Conservation (phyloP, 2,113 vertebrate genomes). For the Colinus virginianus region DNA sequence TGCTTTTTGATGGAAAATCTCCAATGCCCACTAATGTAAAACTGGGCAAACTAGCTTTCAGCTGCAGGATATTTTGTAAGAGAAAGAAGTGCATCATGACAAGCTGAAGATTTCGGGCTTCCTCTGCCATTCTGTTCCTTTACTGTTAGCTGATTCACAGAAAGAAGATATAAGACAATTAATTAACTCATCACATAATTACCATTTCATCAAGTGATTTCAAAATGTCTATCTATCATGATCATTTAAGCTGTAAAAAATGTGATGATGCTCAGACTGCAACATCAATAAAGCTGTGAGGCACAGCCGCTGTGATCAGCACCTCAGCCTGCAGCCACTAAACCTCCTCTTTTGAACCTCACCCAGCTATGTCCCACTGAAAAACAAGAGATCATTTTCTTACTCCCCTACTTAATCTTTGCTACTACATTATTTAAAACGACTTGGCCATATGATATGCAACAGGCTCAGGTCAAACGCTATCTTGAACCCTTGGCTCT, state of each 20-base stretch:
- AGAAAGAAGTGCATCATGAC: neutral
- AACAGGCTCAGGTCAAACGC: neutral
- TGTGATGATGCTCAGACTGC: neutral
- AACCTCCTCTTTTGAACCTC: neutral
- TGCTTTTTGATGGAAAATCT: neutral
- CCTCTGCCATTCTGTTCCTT: neutral
- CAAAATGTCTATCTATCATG: neutral
- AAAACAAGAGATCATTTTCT: neutral
- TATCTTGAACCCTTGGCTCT: neutral
- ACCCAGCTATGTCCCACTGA: fast-evolving
- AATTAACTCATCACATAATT: neutral
- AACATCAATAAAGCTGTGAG: neutral
- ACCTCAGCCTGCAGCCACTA: neutral
- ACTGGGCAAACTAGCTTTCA: neutral
- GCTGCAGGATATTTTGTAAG: neutral
- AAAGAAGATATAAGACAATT: neutral
- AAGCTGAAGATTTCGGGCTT: neutral
- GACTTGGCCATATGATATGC: neutral
- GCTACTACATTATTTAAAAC: neutral
- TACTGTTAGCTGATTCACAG: neutral
- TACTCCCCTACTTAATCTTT: neutral
- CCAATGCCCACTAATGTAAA: neutral
- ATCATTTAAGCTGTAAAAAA: neutral
- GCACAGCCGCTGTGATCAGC: neutral
- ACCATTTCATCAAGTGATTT: neutral